Base-by-base conservation (phyloP, 2,113 vertebrate genomes). In the Crotalus helleri region DNA sequence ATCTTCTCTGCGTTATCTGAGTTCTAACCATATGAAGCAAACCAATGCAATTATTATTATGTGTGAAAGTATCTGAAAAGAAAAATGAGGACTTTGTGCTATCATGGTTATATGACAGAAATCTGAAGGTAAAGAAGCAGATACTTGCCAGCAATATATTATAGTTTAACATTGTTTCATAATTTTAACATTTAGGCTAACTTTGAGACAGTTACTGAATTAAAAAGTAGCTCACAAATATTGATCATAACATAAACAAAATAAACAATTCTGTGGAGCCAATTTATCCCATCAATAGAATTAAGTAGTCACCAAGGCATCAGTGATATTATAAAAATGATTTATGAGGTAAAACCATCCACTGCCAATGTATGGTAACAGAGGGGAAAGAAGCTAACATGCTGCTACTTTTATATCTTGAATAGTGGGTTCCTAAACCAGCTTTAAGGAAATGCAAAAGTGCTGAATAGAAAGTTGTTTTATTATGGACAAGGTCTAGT, bases 21-120 rank as follows among this genome's bases (percentile, higher is more conserved):
- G 54, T 74, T 85, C 93, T 91, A 91, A 86, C 74, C 46, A 93
- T 58, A 91, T 89, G 64, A 93, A 85, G 54, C 54, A 93, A 93
- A 91, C 61, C 58, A 89, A 88, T 53, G 91, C 58, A 57, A 93
- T 81, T 85, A 91, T 89, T 93, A 93, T 85, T 89, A 92, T 24
- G 33, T 88, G 89, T n/a, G 33, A 23, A 92, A 81, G 51, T 81
- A 46, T 89, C 87, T 89, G 51, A n/a, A 39, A n/a, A 74, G 26
- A 39, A 44, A 55, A 58, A 57, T 15, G 17, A 64, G 58, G 46
- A 8, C 13, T 54, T 10, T 10, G 33, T 21, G 7, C n/a, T 44
- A 53, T 51, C 33, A 24, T 92, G 33, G 69, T 49, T 6, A 26
- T 39, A 33, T 51, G 29, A 44, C 55, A 58, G 64, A 89, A 46